A percentile compares a stretch with the other conserved stretches of the same genome.
phyloP scores from a whole-genome alignment of 2,888 invertebrate genomes.

The Ennomos quercinarius region DNA sequence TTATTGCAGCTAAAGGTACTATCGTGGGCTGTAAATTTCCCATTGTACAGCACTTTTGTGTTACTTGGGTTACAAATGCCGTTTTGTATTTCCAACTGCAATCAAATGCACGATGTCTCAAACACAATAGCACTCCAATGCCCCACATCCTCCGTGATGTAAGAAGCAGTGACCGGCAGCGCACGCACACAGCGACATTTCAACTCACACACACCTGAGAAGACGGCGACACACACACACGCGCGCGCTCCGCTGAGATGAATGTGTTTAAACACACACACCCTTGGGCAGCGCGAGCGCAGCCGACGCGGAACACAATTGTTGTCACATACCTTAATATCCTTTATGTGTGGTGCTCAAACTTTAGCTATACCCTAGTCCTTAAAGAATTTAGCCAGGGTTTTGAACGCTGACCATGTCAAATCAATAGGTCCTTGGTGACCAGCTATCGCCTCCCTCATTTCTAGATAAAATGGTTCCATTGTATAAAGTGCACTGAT shows the following conservation, averaged over 20 bases:
- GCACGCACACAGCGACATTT: neutral
- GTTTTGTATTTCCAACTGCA: neutral
- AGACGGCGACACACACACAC: conserved; percentile 8
- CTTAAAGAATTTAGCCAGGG: conserved; percentile 2
- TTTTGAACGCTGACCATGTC: no score
- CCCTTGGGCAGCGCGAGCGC: conserved; percentile 47
- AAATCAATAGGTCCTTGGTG: no score
- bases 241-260: conserved; percentile 6
- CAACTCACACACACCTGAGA: neutral
- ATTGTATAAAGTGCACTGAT: no score
- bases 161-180: conserved; percentile 28
- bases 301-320: conserved; percentile 59
- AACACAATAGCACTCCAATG: conserved; percentile 20
- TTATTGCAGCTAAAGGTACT: no score
- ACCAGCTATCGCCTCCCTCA: no score
- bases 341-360: conserved; percentile 54
- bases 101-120: conserved; percentile 21
- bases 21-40: no score
- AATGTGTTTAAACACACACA: conserved; percentile 18
- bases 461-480: no score
- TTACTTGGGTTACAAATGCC: no score
- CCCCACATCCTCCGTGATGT: conserved; percentile 37
- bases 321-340: conserved; percentile 79
- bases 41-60: no score
- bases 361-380: conserved; percentile 42